Conservation (phyloP, 1,140 invertebrate genomes). For the Heliconius himera region DNA sequence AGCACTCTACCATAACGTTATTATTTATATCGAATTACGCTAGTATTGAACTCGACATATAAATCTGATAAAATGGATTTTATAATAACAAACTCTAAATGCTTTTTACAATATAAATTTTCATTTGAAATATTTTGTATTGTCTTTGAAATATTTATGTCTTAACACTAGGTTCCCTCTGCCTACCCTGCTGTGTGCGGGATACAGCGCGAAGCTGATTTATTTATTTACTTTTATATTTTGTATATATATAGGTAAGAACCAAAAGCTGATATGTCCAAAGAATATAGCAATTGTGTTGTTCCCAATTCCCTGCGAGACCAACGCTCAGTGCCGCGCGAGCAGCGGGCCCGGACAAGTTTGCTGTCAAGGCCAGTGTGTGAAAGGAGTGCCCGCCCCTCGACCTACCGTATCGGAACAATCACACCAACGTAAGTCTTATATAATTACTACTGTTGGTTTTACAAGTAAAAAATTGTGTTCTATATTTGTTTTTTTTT, state of each 20-base stretch:
- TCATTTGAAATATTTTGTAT: neutral
- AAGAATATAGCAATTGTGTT: slow-evolving; percentile 77
- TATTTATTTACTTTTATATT: too few species aligned
- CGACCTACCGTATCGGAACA: slow-evolving; percentile 78
- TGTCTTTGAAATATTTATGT: too few species aligned
- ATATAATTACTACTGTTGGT: slow-evolving; percentile 20
- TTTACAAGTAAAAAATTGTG: neutral
- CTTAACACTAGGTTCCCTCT: too few species aligned
- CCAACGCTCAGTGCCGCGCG: slow-evolving; percentile 79
- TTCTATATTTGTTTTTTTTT: too few species aligned
- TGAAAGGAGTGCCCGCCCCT: slow-evolving; percentile 82
- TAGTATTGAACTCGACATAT: slow-evolving; percentile 25
- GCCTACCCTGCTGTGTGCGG: too few species aligned
- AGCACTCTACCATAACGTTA: slow-evolving; percentile 31
- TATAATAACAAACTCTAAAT: neutral
- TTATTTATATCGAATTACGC: slow-evolving; percentile 28
- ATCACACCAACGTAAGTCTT: slow-evolving; percentile 82
- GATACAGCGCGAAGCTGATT: too few species aligned
- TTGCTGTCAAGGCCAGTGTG: slow-evolving; percentile 83
- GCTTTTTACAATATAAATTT: neutral
- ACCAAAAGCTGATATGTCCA: slow-evolving; percentile 80
- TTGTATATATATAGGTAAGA: slow-evolving; percentile 44
- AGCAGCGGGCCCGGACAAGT: slow-evolving; percentile 80
- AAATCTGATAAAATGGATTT: neutral
- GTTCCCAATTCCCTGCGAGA: slow-evolving; percentile 82